These are phyloP conservation scores for Malachius bipustulatus DNA, from an alignment of 2,888 invertebrate species.

Conservation along the genomic window DNA sequence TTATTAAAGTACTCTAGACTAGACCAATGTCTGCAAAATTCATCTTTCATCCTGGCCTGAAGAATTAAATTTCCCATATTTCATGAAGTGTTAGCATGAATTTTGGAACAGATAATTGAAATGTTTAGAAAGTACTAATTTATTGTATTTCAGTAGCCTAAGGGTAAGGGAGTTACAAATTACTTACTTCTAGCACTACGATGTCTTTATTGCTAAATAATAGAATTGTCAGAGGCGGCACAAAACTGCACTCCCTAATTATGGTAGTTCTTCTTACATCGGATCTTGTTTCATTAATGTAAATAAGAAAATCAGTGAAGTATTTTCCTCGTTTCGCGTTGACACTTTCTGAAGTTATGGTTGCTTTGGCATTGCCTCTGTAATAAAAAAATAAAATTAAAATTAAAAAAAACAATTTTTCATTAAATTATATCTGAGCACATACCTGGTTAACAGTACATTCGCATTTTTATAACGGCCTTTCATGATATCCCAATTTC, in stretches of 20 bases:
- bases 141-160: too few species aligned
- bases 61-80: too few species aligned
- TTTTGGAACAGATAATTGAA: too few species aligned
- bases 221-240: conserved; percentile 47
- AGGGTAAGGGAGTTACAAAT: too few species aligned
- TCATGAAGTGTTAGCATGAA: too few species aligned
- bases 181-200: conserved; percentile 26
- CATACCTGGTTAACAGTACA: conserved; percentile 43
- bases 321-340: conserved; percentile 42
- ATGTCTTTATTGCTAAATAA: conserved; percentile 39
- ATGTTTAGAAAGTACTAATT: too few species aligned
- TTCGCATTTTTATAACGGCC: conserved; percentile 40
- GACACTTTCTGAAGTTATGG: conserved; percentile 51
- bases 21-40: too few species aligned
- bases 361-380: conserved; percentile 45
- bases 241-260: conserved; percentile 44
- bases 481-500: conserved; percentile 40
- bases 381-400: conserved; percentile 20
- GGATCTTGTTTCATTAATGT: conserved; percentile 47
- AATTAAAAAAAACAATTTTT: conserved; percentile 9
- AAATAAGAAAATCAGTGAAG: conserved; percentile 40
- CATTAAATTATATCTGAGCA: too few species aligned
- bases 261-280: conserved; percentile 42
- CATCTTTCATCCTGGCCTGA: too few species aligned
- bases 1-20: too few species aligned